Conservation (phyloP, 2,113 vertebrate genomes). For the Caranx melampygus region DNA sequence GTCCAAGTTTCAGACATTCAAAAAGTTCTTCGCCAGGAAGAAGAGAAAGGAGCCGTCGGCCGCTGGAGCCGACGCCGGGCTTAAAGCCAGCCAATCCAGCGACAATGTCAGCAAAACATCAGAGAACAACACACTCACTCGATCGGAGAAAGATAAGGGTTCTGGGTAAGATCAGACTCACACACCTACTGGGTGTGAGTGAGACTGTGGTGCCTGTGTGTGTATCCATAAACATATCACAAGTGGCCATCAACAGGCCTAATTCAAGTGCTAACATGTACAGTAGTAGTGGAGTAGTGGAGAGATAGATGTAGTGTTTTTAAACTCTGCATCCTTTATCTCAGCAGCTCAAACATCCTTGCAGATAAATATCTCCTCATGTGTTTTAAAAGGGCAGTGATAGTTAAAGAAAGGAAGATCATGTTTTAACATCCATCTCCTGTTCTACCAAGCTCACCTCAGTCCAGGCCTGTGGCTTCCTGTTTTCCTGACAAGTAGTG, state of each 20-base stretch:
- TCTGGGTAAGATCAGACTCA: slow-evolving; percentile 82
- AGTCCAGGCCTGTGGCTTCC: slow-evolving; percentile 42
- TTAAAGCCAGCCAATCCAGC: slow-evolving; percentile 87
- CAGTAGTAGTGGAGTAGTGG: background rate
- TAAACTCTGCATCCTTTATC: background rate
- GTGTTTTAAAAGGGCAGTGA: background rate
- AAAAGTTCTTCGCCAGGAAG: slow-evolving; percentile 92
- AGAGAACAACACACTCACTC: slow-evolving; percentile 69
- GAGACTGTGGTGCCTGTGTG: no score
- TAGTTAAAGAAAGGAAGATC: slow-evolving; percentile 39
- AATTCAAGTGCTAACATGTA: background rate
- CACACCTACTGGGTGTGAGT: background rate
- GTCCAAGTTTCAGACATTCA: slow-evolving; percentile 93
- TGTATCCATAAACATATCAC: background rate
- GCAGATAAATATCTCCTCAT: slow-evolving; percentile 14
- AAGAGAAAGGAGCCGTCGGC: slow-evolving; percentile 86
- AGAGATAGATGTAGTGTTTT: background rate
- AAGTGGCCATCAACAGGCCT: background rate
- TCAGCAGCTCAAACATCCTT: background rate
- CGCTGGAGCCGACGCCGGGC: slow-evolving; percentile 58
- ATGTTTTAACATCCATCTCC: slow-evolving; percentile 52
- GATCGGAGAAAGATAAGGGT: slow-evolving; percentile 75
- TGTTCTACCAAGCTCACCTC: slow-evolving; percentile 25
- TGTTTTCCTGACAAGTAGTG: slow-evolving; percentile 53
- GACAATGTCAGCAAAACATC: slow-evolving; percentile 82